Evolutionary conservation across 2,888 invertebrate species (phyloP).

Genomic region (Camptogramma bilineatum): DNA sequence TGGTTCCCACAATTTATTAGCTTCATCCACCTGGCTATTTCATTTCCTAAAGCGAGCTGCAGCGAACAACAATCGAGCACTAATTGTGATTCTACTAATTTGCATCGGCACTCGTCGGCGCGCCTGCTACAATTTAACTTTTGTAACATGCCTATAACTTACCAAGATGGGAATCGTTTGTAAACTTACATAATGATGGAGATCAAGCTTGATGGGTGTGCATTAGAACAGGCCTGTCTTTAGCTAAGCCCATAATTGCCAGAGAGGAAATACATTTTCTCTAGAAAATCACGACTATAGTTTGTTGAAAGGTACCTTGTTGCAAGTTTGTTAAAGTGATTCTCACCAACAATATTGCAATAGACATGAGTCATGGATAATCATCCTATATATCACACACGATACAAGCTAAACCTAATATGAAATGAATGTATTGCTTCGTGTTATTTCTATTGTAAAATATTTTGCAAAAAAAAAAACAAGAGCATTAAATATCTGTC

Average conservation of each 20-base stretch:
- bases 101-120: constrained; percentile 65
- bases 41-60: constrained; percentile 72
- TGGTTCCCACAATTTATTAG: constrained; percentile 67
- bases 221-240: constrained; percentile 17
- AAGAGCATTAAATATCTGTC: constrained; percentile 13
- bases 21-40: constrained; percentile 67
- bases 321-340: background rate
- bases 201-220: constrained; percentile 11
- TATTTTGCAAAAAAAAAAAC: constrained; percentile 4
- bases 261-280: background rate
- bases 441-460: constrained; percentile 2
- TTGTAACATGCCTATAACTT: constrained; percentile 37
- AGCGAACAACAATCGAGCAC: constrained; percentile 73
- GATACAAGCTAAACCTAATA: background rate
- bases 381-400: no score
- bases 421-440: background rate
- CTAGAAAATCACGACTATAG: background rate
- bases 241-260: background rate
- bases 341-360: background rate
- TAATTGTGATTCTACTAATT: constrained; percentile 81
- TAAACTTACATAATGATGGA: constrained; percentile 27
- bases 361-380: background rate
- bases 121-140: constrained; percentile 51
- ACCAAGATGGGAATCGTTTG: constrained; percentile 25
- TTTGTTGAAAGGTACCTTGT: background rate